A percentile compares a stretch with the other conserved stretches of the same genome.
Evolutionary conservation across 2,888 invertebrate species (phyloP).

Genomic region (Scaptomyza tumidula): DNA sequence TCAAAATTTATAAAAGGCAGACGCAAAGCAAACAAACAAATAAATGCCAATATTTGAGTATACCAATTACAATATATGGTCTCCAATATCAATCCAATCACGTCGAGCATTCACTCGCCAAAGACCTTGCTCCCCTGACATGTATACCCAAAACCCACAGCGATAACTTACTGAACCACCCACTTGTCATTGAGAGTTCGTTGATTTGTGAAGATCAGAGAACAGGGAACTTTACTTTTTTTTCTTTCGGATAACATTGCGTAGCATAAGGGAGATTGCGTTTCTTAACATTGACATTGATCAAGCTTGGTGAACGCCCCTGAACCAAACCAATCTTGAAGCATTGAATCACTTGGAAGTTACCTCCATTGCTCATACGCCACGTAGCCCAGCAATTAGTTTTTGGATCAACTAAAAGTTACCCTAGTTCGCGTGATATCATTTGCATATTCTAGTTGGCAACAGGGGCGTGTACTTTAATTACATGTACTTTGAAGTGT

Average conservation of each 20-base stretch:
- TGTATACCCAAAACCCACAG: conserved; percentile 10
- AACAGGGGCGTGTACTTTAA: conserved; percentile 59
- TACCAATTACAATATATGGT: conserved; percentile 17
- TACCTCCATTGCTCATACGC: conserved; percentile 17
- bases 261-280: conserved; percentile 35
- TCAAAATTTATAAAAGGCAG: conserved; percentile 23
- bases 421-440: conserved; percentile 2
- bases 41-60: conserved; percentile 36
- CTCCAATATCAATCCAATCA: conserved; percentile 35
- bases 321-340: conserved; percentile 43
- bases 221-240: conserved; percentile 2
- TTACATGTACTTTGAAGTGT: conserved; percentile 57
- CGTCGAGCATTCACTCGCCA: conserved; percentile 12
- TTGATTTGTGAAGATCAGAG: conserved; percentile 50
- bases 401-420: conserved; percentile 3
- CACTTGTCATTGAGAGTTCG: conserved; percentile 40
- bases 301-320: conserved; percentile 45
- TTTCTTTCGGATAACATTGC: conserved; percentile 26
- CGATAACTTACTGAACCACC: conserved; percentile 8
- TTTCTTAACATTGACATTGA: conserved; percentile 31
- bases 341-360: neutral
- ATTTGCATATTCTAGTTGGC: conserved; percentile 7
- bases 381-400: conserved; percentile 22
- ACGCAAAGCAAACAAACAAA: conserved; percentile 55
- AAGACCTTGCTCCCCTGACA: conserved; percentile 47